Base-by-base conservation (phyloP, 2,113 vertebrate genomes). In the Corynorhinus townsendii region DNA sequence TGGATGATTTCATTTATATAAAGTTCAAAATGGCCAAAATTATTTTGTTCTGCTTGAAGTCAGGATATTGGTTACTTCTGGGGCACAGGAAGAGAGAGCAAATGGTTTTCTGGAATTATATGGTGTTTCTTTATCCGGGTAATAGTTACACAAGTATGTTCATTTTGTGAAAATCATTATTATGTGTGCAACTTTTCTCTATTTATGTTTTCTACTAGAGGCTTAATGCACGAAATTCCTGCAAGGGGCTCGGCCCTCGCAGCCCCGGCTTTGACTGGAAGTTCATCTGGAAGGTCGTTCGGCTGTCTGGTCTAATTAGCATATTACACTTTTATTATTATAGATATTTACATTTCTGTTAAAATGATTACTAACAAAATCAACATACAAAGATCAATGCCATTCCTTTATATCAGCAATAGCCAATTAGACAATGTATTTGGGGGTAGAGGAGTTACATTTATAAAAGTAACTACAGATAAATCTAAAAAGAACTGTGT, bases 21-120 rank as follows among this genome's bases (percentile, higher is more conserved):
- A 72, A 77, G 26, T 66, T 86, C 49, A 80, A 56, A 93, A n/a
- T 43, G 43, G 52, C n/a, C 24, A 89, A 76, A 81, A 43, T 56
- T 90, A 84, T 66, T 95, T 94, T 62, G 56, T 75, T 49, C 22
- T 62, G 24, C 66, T 68, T 95, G 45, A 82, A 54, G 16, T 96
- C 33, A 91, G 14, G 17, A 82, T 16, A 83, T 45, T 77, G 69
- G 40, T 88, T 43, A 90, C 33, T 68, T 75, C 30, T 62, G n/a
- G 30, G 9, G n/a, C 52, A 94, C 24, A 88, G 33, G 17, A 90
- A 94, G 62, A 82, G 8, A 19, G 2, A 52, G 14, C 2, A 73
- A 71, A 35, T 69, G 7, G 26, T 86, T 94, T 83, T 52, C 75
- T 66, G 69, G 47, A 43, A 86, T 54, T 3, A 88, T 89, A 86